Base-by-base conservation (phyloP, 2,113 vertebrate species). In the Guaruba guarouba region DNA sequence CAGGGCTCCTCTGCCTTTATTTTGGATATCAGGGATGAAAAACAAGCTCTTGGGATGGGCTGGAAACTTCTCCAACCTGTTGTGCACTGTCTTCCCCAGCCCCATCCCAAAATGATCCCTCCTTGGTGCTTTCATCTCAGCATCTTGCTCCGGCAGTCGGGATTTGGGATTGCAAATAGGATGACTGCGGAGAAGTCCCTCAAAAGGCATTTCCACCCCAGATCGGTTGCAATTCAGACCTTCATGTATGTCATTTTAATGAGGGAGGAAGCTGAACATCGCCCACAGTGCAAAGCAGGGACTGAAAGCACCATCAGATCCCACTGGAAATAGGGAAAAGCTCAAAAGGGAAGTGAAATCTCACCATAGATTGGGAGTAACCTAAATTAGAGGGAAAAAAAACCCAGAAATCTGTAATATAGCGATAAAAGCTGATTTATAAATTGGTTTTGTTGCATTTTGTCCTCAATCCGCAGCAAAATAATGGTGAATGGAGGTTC, bases 201-300 rank as follows among this genome's bases (percentile, higher is more conserved):
- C 1, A 27, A 70, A 51, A 64, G 9, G 33, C 10, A 6, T 62
- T 84, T 74, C 59, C 13, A 33, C 6, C 43, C 39, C 43, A 1
- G 1, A 29, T 16, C 18, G 0, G 0, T 7, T 8, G 25, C 7
- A 23, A 14, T 16, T 37, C 1, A 1, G 35, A 27, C 35, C 27
- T 52, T 12, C 18, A 13, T 2, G 6, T 0, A 3, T 0, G 6
- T 7, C 1, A 17, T 33, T 49, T 35, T 52, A 39, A 23, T 1
- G 1, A 12, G 16, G 25, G 3, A 2, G 13, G 79, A 8, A 19
- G 17, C 3, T 37, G 51, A 44, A 63, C 29, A 8, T 48, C 33
- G 17, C 13, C 25, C 13, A 5, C 0, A 4, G 33, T 2, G 28
- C 8, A 37, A 78, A 70, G 35, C 0, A 1, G 20, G 33, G 33